Evolutionary conservation across 2,888 invertebrate genomes (phyloP), one percentile per base, ranked within the genome.

Genomic region (Notodonta ziczac): DNA sequence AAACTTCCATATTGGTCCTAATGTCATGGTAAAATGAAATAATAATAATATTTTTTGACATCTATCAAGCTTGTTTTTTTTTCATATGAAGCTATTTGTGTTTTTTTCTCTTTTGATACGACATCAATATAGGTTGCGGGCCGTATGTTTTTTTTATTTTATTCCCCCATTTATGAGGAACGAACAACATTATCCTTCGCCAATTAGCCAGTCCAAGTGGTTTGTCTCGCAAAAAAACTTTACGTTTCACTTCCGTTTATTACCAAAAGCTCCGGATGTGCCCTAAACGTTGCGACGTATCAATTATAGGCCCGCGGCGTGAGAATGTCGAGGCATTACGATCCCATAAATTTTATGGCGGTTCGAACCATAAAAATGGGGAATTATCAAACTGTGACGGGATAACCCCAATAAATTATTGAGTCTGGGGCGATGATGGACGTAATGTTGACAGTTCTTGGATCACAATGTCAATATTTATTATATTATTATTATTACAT

Each of bases 361-460:
- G 83, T 79, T 78, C 70, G 70, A 72, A 67, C 78, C 75, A 83
- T 85, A 85, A 85, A 85, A 85, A 85, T 78, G 75, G 81, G 72
- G 72, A 82, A 85, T 85, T 85, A 85, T 85, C 84, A 84, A 83
- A 83, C 75, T 83, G 81, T 82, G 80, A 80, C 80, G 74, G 72
- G 80, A 84, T 85, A 81, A 78, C 82, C 78, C 69, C 71, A 76
- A 83, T 85, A 85, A 85, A 85, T 85, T 85, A 84, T 83, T 77
- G 77, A 77, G 73, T 80, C 77, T 68, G 57, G 74, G 76, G 61
- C 16, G 67, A 66, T 65, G 65, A 73, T 61, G 64, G 75, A 72
- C 74, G 73, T 73, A 75, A 70, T 68, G 71, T 24, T 6, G 40
- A 14, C 24, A 35, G 35, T n/a, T 12, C 24, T 66, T 64, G 61